phyloP scores from a whole-genome alignment of 2,797 vertebrate genomes.

The Peromyscus aztecus region DNA sequence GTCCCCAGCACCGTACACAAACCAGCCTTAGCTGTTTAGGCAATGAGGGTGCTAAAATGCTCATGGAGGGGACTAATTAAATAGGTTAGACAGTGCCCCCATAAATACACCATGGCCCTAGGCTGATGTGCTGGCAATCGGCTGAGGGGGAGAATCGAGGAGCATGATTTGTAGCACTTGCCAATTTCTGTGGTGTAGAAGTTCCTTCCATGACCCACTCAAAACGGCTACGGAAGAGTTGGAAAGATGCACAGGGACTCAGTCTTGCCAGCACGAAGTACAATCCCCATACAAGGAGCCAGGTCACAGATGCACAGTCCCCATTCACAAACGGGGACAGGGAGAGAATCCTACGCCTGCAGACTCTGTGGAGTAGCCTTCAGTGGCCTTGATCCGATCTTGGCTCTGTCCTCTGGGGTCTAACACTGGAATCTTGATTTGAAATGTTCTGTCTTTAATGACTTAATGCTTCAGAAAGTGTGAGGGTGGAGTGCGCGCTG shows the following conservation, averaged over 20 bases:
- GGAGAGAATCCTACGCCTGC: no score
- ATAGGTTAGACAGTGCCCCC: not conserved
- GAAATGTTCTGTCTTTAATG: conserved; percentile 21
- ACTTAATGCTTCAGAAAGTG: not conserved
- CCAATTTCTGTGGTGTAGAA: not conserved
- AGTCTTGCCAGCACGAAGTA: not conserved
- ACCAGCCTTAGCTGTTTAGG: not conserved
- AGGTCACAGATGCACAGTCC: not conserved
- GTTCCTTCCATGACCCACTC: not conserved
- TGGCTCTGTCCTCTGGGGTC: not conserved
- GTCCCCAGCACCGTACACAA: not conserved
- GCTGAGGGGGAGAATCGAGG: fast-evolving
- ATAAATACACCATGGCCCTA: not conserved
- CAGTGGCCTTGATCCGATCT: not conserved
- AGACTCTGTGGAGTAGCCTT: not conserved
- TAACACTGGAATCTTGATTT: not conserved
- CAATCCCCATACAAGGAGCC: not conserved
- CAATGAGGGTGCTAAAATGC: not conserved
- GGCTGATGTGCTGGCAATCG: not conserved
- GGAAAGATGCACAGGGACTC: not conserved
- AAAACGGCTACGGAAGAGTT: not conserved
- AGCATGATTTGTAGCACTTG: not conserved
- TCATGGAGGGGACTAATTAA: not conserved
- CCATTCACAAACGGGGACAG: not conserved
- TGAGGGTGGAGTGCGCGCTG: not conserved